Percentiles rank a stretch among this genome's conserved stretches.
Evolutionary conservation across 1,140 invertebrate genomes (phyloP).

Genomic region (Drosophila quadrilineata): DNA sequence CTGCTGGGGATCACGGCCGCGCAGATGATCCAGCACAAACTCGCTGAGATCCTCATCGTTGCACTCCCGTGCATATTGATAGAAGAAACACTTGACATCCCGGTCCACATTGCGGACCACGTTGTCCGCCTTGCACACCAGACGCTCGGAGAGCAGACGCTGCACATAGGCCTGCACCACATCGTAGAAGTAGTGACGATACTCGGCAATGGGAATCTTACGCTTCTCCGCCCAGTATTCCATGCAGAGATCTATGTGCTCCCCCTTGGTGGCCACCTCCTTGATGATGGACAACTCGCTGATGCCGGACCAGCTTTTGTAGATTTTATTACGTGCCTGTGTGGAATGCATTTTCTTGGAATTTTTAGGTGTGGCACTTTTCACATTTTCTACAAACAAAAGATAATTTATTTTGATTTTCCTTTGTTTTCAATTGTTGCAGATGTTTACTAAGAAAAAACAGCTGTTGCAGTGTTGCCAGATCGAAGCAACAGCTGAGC

Average conservation of each 20-base stretch:
- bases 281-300: conserved; percentile 72
- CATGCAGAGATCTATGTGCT: conserved; percentile 71
- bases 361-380: conserved; percentile 24
- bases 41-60: conserved; percentile 62
- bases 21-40: conserved; percentile 70
- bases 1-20: conserved; percentile 45
- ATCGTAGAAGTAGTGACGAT: conserved; percentile 68
- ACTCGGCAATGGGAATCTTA: conserved; percentile 55
- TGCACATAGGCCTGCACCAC: conserved; percentile 75
- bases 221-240: conserved; percentile 70
- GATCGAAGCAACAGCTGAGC: not conserved
- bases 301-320: conserved; percentile 71
- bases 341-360: conserved; percentile 50
- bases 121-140: conserved; percentile 76
- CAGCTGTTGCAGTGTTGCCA: conserved; percentile 26
- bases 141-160: conserved; percentile 68
- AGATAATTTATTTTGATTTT: not conserved
- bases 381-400: conserved; percentile 49
- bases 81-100: conserved; percentile 73
- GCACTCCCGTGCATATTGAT: conserved; percentile 70
- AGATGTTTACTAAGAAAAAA: not conserved
- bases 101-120: conserved; percentile 70
- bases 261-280: conserved; percentile 79
- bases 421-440: conserved; percentile 28
- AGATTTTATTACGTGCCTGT: conserved; percentile 67